phyloP scores from a whole-genome alignment of 53 echinoderm and acorn worm genomes.

The Luidia sarsii region DNA sequence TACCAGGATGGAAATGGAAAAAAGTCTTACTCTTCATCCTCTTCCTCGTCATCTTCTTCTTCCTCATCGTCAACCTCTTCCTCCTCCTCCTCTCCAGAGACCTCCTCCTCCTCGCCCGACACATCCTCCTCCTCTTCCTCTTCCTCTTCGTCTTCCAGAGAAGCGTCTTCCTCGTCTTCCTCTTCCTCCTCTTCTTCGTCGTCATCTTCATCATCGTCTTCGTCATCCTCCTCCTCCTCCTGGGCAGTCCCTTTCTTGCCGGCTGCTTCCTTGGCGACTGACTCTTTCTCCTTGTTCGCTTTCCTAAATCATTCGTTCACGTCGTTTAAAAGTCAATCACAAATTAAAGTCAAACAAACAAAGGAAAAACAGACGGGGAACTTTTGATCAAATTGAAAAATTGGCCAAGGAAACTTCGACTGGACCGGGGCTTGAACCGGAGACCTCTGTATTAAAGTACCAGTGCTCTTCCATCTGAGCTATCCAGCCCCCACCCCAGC shows the following conservation, averaged over 20 bases:
- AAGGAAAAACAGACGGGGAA: too few relatives aligned
- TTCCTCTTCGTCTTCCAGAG: slow-evolving; percentile 3
- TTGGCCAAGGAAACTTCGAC: too few relatives aligned
- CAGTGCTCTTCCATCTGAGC: too few relatives aligned
- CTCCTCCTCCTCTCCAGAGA: slow-evolving; percentile 54
- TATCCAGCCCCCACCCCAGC: too few relatives aligned
- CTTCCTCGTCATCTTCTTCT: slow-evolving; percentile 59
- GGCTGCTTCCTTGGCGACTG: not conserved
- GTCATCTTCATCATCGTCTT: slow-evolving; percentile 49
- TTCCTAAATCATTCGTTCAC: too few relatives aligned
- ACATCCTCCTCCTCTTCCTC: slow-evolving; percentile 48
- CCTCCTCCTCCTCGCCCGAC: slow-evolving; percentile 49
- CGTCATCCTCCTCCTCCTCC: not conserved
- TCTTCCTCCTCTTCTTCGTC: slow-evolving; percentile 41
- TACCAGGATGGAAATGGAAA: too few relatives aligned
- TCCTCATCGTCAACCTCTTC: slow-evolving; percentile 59
- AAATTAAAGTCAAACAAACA: too few relatives aligned
- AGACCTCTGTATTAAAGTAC: too few relatives aligned
- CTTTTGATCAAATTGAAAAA: too few relatives aligned
- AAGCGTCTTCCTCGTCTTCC: slow-evolving; percentile 28
- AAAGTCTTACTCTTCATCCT: slow-evolving; percentile 44
- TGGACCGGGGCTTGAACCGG: too few relatives aligned
- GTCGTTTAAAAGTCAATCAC: too few relatives aligned
- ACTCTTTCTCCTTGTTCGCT: slow-evolving; percentile 21
- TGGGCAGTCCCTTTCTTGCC: slow-evolving; percentile 21